These are phyloP conservation scores for Myripristis jacobus DNA, from an alignment of 2,797 vertebrate genomes.

Conservation along the genomic window DNA sequence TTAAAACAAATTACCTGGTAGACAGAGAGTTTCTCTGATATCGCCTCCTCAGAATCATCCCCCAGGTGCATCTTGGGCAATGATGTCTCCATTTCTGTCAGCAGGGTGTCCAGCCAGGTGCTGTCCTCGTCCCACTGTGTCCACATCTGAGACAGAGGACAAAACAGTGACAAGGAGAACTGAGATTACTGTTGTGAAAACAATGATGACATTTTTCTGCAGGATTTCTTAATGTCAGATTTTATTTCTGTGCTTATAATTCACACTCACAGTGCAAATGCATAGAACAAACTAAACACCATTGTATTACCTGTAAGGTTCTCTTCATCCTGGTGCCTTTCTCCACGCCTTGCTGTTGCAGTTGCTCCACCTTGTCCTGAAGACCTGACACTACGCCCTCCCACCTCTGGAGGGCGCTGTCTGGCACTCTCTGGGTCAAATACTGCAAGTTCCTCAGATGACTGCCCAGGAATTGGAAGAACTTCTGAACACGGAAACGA, in stretches of 20 bases:
- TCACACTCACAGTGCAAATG: background rate
- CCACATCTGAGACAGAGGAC: conserved; percentile 83
- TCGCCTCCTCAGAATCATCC: conserved; percentile 84
- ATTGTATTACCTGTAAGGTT: conserved; percentile 84
- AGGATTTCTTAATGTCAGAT: background rate
- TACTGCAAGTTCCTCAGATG: conserved; percentile 78
- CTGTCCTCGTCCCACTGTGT: conserved; percentile 85
- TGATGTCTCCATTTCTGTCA: conserved; percentile 77
- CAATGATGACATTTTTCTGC: no score
- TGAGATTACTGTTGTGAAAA: no score
- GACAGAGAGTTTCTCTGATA: conserved; percentile 78
- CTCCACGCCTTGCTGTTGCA: conserved; percentile 80
- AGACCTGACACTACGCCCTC: conserved; percentile 74
- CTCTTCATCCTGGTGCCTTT: conserved; percentile 79
- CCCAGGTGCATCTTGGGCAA: conserved; percentile 83
- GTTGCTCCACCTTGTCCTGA: conserved; percentile 70
- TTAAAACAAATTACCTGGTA: conserved; percentile 82
- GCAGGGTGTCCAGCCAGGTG: conserved; percentile 79
- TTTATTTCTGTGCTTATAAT: background rate
- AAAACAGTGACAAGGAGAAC: background rate
- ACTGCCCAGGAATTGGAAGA: conserved; percentile 84
- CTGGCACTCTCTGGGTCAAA: conserved; percentile 75
- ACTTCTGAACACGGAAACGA: conserved; percentile 74
- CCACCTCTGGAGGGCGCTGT: conserved; percentile 71
- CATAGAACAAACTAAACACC: background rate